phyloP scores from a whole-genome alignment of 2,797 vertebrate species.

The Poecilia wingei region DNA sequence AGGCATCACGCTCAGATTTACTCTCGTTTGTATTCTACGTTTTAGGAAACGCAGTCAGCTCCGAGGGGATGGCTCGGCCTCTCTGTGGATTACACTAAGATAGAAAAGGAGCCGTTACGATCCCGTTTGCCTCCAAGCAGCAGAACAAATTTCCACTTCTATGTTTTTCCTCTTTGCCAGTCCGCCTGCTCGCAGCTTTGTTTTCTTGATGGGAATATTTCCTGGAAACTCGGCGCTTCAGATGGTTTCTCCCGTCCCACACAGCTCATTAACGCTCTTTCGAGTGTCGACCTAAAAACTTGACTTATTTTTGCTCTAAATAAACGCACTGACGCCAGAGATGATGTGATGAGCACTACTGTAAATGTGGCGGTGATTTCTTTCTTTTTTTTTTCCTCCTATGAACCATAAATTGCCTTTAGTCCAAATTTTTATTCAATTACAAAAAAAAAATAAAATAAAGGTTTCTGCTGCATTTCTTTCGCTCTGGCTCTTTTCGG shows the following conservation, averaged over 20 bases:
- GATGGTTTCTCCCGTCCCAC: conserved; percentile 13
- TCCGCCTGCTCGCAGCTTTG: conserved; percentile 47
- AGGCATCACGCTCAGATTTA: conserved; percentile 27
- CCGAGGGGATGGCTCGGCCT: conserved; percentile 17
- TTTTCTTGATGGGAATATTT: conserved; percentile 44
- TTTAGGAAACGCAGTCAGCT: conserved; percentile 13
- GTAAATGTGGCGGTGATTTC: conserved; percentile 27
- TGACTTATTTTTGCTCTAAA: conserved; percentile 34
- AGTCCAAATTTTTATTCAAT: conserved; percentile 23
- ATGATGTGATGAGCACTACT: conserved; percentile 21
- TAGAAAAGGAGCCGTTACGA: conserved; percentile 29
- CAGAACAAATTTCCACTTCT: conserved; percentile 28
- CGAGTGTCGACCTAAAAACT: conserved; percentile 27
- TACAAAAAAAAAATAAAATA: background rate
- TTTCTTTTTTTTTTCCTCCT: background rate
- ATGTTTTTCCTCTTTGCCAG: conserved; percentile 24
- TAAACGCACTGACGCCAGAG: conserved; percentile 31
- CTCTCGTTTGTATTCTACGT: background rate
- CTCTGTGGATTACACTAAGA: conserved; percentile 47
- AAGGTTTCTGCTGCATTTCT: conserved; percentile 25
- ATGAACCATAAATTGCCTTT: conserved; percentile 42
- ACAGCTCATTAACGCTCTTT: conserved; percentile 34
- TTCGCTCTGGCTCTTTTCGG: conserved; percentile 19
- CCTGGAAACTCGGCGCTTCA: conserved; percentile 23
- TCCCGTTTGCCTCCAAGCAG: conserved; percentile 40